Base-by-base conservation (phyloP, 2,797 vertebrate genomes). In the Rhabdophis nuchalis region DNA sequence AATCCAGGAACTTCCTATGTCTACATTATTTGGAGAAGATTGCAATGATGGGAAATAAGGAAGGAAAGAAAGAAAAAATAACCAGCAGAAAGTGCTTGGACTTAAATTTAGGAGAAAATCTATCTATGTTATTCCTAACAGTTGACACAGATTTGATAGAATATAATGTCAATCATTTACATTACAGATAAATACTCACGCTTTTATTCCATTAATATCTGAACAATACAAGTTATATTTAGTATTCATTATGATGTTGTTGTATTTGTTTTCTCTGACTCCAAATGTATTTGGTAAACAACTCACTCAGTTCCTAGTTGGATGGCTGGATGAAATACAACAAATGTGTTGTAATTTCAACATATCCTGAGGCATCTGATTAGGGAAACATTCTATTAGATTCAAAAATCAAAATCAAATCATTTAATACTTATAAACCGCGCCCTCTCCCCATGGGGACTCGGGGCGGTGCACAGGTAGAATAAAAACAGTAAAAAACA, bases 211-310 rank as follows among this genome's bases (percentile, higher is more conserved):
- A 61, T 61, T 29, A 27, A 32, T 68, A 68, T 68, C 64, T 68
- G n/a, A 68, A 68, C 29, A n/a, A 32, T 68, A 68, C 14, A 68
- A 7, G 14, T 68, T 68, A 86, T 86, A 89, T 90, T 92, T 92
- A 90, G 88, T 94, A 94, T 57, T 95, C 91, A 89, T 90, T 92
- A 46, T 91, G 90, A 86, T 93, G 64, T 85, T 89, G 32, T 46
- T 57, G 6, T n/a, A 32, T 68, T 32, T 32, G n/a, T 32, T 68
- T 68, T 68, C 64, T 68, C 64, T 68, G n/a, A 68, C 14, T 68
- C 64, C n/a, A 68, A 32, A 18, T 68, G n/a, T 32, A 32, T 68
- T 32, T 68, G n/a, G n/a, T 68, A 32, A 18, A 68, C n/a, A 32
- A 68, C 5, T 32, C 6, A 16, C n/a, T 16, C 12, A 68, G 2